phyloP scores from a whole-genome alignment of 2,888 invertebrate genomes.

The Apotomis turbidana region DNA sequence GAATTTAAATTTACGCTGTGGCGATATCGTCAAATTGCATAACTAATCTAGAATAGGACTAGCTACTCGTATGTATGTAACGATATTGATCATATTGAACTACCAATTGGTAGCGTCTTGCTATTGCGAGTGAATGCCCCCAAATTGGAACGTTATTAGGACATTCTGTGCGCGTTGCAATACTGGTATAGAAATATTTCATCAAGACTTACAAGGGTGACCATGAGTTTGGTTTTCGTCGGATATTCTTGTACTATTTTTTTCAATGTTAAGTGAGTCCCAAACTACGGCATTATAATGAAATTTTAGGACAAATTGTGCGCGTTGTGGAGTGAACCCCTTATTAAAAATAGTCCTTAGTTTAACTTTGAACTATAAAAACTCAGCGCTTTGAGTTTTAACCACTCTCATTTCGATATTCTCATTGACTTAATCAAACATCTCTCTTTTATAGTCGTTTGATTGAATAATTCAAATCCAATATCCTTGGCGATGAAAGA shows the following conservation, averaged over 20 bases:
- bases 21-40: too few relatives aligned
- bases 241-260: background rate
- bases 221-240: background rate
- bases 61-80: background rate
- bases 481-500: background rate
- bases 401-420: too few relatives aligned
- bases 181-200: conserved; percentile 12
- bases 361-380: too few relatives aligned
- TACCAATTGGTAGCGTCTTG: conserved; percentile 20
- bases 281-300: too few relatives aligned
- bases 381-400: too few relatives aligned
- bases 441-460: background rate
- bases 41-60: background rate
- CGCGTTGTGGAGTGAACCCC: too few relatives aligned
- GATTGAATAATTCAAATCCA: background rate
- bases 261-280: too few relatives aligned
- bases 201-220: conserved; percentile 1
- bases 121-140: conserved; percentile 30
- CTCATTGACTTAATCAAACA: background rate
- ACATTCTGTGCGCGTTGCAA: conserved; percentile 33
- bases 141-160: conserved; percentile 31
- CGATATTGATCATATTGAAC: background rate
- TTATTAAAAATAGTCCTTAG: too few relatives aligned
- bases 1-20: too few relatives aligned
- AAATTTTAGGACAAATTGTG: too few relatives aligned